Evolutionary conservation across 2,797 vertebrate genomes (phyloP).

Genomic region (Syngnathus acus): DNA sequence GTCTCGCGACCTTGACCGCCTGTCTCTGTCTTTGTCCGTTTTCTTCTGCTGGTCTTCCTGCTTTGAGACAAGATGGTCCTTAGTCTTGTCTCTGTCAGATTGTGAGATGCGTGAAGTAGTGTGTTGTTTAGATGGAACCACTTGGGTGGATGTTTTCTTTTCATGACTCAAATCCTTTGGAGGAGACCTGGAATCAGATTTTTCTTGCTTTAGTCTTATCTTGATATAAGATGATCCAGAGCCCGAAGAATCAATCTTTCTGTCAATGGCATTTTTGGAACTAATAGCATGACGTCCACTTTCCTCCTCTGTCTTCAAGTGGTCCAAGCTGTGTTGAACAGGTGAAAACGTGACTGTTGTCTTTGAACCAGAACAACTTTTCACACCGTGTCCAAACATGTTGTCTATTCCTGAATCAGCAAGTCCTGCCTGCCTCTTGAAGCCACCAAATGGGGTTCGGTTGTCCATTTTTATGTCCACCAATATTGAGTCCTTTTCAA

Average conservation of each 20-base stretch:
- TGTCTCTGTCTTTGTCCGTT: slow-evolving; percentile 34
- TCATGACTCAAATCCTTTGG: slow-evolving; percentile 37
- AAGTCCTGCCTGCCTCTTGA: slow-evolving; percentile 44
- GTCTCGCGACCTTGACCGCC: slow-evolving; percentile 51
- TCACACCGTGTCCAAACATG: background rate
- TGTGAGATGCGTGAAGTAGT: slow-evolving; percentile 70
- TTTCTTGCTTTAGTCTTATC: slow-evolving; percentile 58
- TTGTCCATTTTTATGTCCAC: slow-evolving; percentile 23
- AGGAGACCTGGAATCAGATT: slow-evolving; percentile 53
- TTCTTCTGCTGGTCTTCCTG: slow-evolving; percentile 46
- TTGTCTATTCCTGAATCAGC: slow-evolving; percentile 8
- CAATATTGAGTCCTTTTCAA: slow-evolving; percentile 42
- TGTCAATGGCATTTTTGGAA: background rate
- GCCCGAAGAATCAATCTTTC: slow-evolving; percentile 42
- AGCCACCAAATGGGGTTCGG: slow-evolving; percentile 10
- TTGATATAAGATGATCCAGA: slow-evolving; percentile 60
- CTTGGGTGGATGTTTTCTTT: slow-evolving; percentile 50
- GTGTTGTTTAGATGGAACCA: slow-evolving; percentile 40
- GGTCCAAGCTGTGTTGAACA: slow-evolving; percentile 12
- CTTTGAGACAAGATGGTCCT: slow-evolving; percentile 24
- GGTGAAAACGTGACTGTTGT: slow-evolving; percentile 4
- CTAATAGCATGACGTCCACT: slow-evolving; percentile 6
- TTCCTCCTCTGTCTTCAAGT: slow-evolving; percentile 24
- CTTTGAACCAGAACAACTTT: slow-evolving; percentile 15
- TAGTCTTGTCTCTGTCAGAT: slow-evolving; percentile 53